phyloP scores from a whole-genome alignment of 2,113 vertebrate genomes.

The Heterotis niloticus region DNA sequence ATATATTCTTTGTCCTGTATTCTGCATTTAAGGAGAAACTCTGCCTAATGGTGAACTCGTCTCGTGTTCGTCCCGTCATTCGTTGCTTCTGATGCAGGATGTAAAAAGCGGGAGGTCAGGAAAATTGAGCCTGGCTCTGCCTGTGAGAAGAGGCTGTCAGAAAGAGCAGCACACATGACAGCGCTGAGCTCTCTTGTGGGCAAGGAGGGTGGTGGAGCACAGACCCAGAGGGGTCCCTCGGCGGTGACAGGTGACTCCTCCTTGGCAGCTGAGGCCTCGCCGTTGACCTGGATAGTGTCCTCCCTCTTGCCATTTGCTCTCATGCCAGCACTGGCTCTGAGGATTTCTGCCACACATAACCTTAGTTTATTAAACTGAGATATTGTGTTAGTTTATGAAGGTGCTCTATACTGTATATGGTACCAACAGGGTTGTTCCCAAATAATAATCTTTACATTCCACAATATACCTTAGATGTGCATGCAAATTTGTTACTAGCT shows the following conservation, averaged over 20 bases:
- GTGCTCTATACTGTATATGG: no score
- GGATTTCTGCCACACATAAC: not conserved
- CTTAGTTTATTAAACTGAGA: no score
- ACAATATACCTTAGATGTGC: no score
- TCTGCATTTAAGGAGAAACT: no score
- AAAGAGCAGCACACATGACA: constrained; percentile 61
- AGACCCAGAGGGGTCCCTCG: constrained; percentile 55
- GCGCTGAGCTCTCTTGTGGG: constrained; percentile 42
- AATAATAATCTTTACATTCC: no score
- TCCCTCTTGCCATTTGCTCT: not conserved
- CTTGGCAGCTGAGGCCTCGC: constrained; percentile 65
- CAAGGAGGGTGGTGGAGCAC: constrained; percentile 49
- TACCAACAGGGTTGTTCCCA: no score
- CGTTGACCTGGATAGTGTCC: constrained; percentile 62
- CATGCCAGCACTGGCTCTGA: not conserved
- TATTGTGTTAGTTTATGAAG: no score
- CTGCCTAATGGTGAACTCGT: no score
- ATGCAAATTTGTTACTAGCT: not conserved
- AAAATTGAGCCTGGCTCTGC: constrained; percentile 33
- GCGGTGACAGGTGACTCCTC: constrained; percentile 65
- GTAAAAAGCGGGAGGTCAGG: not conserved
- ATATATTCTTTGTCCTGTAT: no score
- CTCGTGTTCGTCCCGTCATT: not conserved
- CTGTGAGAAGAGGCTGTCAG: constrained; percentile 50
- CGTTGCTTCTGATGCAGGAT: not conserved